These are phyloP conservation scores for Galerucella nymphaeae DNA, from an alignment of 2,888 invertebrate genomes.

Conservation along the genomic window DNA sequence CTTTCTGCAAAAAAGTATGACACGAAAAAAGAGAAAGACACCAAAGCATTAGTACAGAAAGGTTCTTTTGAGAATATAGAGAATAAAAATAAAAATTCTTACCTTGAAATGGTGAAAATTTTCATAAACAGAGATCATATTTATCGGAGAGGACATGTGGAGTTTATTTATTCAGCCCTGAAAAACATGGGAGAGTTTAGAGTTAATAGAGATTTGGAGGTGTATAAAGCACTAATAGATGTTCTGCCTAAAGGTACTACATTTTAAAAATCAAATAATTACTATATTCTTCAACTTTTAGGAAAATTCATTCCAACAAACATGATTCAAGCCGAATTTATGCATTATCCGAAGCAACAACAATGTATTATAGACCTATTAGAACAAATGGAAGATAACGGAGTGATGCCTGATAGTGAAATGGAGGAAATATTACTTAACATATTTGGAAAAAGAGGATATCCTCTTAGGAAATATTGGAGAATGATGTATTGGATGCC, in stretches of 20 bases:
- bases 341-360: constrained; percentile 97
- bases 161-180: constrained; percentile 93
- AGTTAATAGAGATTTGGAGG: constrained; percentile 86
- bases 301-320: constrained; percentile 85
- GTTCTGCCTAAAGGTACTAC: constrained; percentile 80
- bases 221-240: constrained; percentile 86
- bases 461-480: constrained; percentile 80
- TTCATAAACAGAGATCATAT: constrained; percentile 74
- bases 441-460: constrained; percentile 84
- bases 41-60: constrained; percentile 62
- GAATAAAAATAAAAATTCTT: constrained; percentile 74
- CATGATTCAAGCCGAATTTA: constrained; percentile 86
- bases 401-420: constrained; percentile 90
- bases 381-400: constrained; percentile 93
- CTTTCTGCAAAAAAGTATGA: constrained; percentile 34
- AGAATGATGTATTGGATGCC: constrained; percentile 93
- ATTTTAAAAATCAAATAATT: not conserved
- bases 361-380: constrained; percentile 90
- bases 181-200: constrained; percentile 90
- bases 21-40: constrained; percentile 34
- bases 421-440: constrained; percentile 84
- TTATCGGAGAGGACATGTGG: constrained; percentile 86
- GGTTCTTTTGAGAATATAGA: constrained; percentile 67
- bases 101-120: constrained; percentile 78
- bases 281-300: constrained; percentile 25